A percentile compares a stretch with the other conserved stretches of the same genome.
phyloP scores from a whole-genome alignment of 2,113 vertebrate genomes.

The Rhinopomastus cyanomelas region DNA sequence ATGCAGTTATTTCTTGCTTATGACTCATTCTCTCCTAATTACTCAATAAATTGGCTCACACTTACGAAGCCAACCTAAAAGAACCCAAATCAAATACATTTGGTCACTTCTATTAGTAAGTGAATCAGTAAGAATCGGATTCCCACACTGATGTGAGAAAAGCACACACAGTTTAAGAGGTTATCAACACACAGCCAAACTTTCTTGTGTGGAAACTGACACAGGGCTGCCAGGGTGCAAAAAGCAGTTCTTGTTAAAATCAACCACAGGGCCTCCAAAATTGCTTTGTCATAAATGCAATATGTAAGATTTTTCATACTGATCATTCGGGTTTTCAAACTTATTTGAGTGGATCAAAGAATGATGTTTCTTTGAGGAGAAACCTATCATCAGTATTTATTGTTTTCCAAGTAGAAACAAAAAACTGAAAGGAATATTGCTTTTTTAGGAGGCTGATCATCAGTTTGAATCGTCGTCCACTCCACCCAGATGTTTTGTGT shows the following conservation, averaged over 20 bases:
- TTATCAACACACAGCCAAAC: not conserved
- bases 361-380: not conserved
- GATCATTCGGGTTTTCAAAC: not conserved
- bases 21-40: not conserved
- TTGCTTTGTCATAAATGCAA: not conserved
- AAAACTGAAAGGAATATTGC: conserved; percentile 1
- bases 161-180: not conserved
- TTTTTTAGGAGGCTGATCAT: conserved; percentile 31
- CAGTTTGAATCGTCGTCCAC: conserved; percentile 38
- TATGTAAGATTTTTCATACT: not conserved
- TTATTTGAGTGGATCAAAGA: not conserved
- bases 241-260: not conserved
- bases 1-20: not conserved
- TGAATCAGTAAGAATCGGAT: not conserved
- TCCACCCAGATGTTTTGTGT: conserved; percentile 77
- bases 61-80: not conserved
- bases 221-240: not conserved
- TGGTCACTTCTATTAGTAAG: not conserved
- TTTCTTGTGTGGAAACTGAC: not conserved
- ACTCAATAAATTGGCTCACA: not conserved
- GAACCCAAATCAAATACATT: not conserved
- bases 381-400: not conserved
- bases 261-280: not conserved
- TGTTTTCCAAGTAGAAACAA: not conserved
- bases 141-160: not conserved